A percentile compares a stretch with the other conserved stretches of the same genome.
Evolutionary conservation across 2,113 vertebrate species (phyloP).

Genomic region (Merops nubicus): DNA sequence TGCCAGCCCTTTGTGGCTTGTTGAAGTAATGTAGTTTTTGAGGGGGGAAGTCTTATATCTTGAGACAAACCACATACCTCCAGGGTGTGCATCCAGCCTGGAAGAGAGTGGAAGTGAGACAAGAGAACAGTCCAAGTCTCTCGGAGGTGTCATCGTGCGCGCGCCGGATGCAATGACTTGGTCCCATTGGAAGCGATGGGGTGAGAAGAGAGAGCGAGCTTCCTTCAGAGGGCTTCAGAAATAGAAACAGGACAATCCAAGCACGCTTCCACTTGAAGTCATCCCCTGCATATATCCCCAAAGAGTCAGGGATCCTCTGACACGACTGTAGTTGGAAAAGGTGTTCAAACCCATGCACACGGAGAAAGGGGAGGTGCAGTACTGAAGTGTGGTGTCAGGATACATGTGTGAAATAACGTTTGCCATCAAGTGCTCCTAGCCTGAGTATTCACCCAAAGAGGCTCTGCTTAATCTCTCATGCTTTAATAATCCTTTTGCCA

Average conservation of each 20-base stretch:
- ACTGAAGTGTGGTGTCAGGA: not conserved
- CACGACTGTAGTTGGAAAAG: not conserved
- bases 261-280: not conserved
- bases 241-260: constrained; percentile 55
- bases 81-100: constrained; percentile 65
- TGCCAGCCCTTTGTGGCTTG: constrained; percentile 47
- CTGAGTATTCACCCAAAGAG: not conserved
- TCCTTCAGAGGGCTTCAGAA: constrained; percentile 45
- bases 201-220: constrained; percentile 58
- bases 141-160: constrained; percentile 51
- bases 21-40: constrained; percentile 53
- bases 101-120: constrained; percentile 66
- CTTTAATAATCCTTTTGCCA: not conserved
- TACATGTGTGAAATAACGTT: not conserved
- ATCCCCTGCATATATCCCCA: not conserved
- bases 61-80: constrained; percentile 72
- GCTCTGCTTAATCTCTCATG: not conserved
- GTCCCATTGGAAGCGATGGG: constrained; percentile 66
- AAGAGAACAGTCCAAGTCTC: constrained; percentile 64
- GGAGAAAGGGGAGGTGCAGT: not conserved
- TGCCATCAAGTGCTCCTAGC: not conserved
- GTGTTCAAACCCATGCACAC: not conserved
- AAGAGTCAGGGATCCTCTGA: not conserved
- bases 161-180: not conserved
- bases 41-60: constrained; percentile 69